Evolutionary conservation across 2,888 invertebrate genomes (phyloP), one percentile per base, ranked within the genome.

Genomic region (Sphecodes monilicornis): DNA sequence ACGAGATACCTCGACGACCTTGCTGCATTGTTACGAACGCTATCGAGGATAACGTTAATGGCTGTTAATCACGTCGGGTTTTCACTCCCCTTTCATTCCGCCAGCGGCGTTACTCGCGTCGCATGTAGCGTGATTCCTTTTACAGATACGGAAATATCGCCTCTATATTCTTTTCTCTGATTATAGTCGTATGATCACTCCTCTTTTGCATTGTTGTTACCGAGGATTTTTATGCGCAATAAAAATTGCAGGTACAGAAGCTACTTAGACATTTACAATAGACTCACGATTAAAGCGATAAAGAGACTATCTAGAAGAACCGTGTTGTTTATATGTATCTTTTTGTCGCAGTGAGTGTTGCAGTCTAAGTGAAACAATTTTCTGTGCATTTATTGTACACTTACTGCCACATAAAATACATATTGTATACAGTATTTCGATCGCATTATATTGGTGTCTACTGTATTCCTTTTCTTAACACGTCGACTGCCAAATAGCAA

Each of bases 31-130:
- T 84, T 78, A 74, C 77, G 60, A 77, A 32, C 70, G 76, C 71
- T 76, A 72, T 73, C 83, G 64, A 43, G 78, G 70, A 75, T 83
- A 78, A 78, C 84, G 84, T 78, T 78, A 83, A 84, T 83, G 84
- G 74, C 70, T 64, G 57, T 78, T 84, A 84, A 84, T 74, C 69
- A 83, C 74, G 78, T 60, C 74, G 78, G 73, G 69, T 82, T 83
- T 82, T 82, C 82, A 71, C 70, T 82, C 26, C 46, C 46, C 57
- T 82, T 83, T 76, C 64, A 68, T 54, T 76, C 29, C 39, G 18
- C 13, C 16, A 32, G 13, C 72, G 81, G 46, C 43, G n/a, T 32
- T 46, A 32, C 64, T 29, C 10, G n/a, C 46, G 60, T 13, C 16
- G 18, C 36, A 13, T 57, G 32, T n/a, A 73, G 57, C 54, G n/a